These are phyloP conservation scores for Chelonia mydas DNA, from an alignment of 2,797 vertebrate species.

Conservation along the genomic window DNA sequence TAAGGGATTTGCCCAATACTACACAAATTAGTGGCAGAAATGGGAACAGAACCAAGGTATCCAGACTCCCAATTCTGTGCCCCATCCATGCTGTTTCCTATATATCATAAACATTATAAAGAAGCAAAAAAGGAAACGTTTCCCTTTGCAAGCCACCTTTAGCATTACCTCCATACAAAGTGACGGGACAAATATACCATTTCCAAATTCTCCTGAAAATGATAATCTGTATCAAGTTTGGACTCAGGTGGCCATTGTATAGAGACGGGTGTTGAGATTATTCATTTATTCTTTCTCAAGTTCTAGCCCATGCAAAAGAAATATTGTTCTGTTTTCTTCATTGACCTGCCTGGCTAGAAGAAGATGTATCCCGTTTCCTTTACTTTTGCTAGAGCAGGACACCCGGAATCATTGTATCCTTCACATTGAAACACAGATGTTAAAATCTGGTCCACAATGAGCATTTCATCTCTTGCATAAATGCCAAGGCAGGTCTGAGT, in stretches of 20 bases:
- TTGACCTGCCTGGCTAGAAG: conserved; percentile 62
- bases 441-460: conserved; percentile 13
- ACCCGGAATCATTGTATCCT: conserved; percentile 52
- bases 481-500: background rate
- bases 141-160: conserved; percentile 69
- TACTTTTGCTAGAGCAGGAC: conserved; percentile 60
- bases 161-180: conserved; percentile 80
- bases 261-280: conserved; percentile 36
- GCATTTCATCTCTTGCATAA: conserved; percentile 23
- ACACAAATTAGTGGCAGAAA: conserved; percentile 27
- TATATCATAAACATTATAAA: conserved; percentile 23
- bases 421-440: conserved; percentile 9
- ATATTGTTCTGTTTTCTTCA: conserved; percentile 59
- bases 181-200: conserved; percentile 69
- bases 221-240: conserved; percentile 28
- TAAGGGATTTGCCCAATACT: background rate
- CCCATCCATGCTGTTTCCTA: background rate
- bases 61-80: background rate
- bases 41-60: background rate
- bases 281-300: conserved; percentile 50
- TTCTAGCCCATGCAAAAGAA: conserved; percentile 60
- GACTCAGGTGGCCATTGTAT: conserved; percentile 46
- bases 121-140: conserved; percentile 58
- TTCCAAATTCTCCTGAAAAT: conserved; percentile 63
- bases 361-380: conserved; percentile 71